phyloP scores from a whole-genome alignment of 2,113 vertebrate species.

The Prionailurus viverrinus region DNA sequence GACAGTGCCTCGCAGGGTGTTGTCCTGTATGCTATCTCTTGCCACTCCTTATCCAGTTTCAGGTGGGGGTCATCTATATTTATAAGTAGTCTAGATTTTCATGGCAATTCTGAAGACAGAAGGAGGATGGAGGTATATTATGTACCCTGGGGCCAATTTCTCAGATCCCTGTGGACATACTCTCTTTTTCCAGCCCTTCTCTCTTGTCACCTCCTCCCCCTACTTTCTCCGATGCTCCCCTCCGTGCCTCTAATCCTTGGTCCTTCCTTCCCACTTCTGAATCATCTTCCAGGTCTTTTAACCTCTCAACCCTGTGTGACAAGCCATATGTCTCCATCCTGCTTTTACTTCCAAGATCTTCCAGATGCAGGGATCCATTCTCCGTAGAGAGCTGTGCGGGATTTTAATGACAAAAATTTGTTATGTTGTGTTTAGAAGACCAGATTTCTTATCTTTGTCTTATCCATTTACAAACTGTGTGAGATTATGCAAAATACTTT shows the following conservation, averaged over 20 bases:
- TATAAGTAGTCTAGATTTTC: not conserved
- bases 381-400: not conserved
- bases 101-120: not conserved
- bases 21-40: not conserved
- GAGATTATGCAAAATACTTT: not conserved
- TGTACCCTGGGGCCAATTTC: not conserved
- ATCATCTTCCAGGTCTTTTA: not conserved
- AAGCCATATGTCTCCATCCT: not conserved
- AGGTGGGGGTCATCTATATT: not conserved
- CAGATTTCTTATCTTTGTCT: constrained; percentile 18
- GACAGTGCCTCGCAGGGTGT: not conserved
- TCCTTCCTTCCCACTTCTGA: not conserved
- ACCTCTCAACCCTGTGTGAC: not conserved
- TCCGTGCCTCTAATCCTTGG: not conserved
- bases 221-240: not conserved
- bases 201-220: not conserved
- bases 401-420: not conserved
- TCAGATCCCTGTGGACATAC: too few relatives aligned
- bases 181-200: not conserved
- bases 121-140: not conserved
- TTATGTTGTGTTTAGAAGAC: not conserved
- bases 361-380: too few relatives aligned
- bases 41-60: not conserved
- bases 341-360: not conserved
- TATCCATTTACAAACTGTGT: not conserved